Base-by-base conservation (phyloP, 2,113 vertebrate genomes). In the Phainopepla nitens region DNA sequence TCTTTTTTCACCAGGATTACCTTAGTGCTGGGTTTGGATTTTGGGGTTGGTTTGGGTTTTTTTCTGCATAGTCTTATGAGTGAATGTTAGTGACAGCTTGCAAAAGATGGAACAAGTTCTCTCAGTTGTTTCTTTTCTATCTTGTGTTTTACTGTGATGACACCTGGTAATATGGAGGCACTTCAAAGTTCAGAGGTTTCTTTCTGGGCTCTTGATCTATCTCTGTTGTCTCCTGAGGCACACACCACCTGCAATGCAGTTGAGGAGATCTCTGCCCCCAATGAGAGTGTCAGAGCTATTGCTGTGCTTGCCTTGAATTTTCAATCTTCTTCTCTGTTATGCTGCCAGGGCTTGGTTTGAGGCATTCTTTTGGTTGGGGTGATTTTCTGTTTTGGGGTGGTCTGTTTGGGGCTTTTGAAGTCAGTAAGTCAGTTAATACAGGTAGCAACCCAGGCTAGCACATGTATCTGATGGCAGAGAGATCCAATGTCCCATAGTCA, bases 21-120 rank as follows among this genome's bases (percentile, higher is more conserved):
- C 4, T 84, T 69, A 57, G 20, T 66, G 13, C 19, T 50, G 23
- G 8, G 21, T 11, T 36, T 86, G 35, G 24, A 36, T 76, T 79
- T 69, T 12, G 36, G 17, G 15, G 4, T 51, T 54, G 13, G 13
- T 7, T 47, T 65, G 14, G 2, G 1, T 1, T 8, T 81, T 45
- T 41, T 36, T 39, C 39, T 3, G 0, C 42, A 25, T n/a, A 15
- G 1, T n/a, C 17, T 71, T 75, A 3, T 4, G 15, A 57, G 6
- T 33, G 10, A 68, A 7, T 27, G 56, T 58, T 75, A 47, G 13
- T 42, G 25, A 9, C 19, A 79, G 5, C 28, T 28, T 79, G 28
- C 12, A 42, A 54, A 83, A 56, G 45, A 24, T 3, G 4, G 33
- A 90, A 61, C 3, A 23, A 23, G 10, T 42, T 89, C 21, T 15